A percentile compares a stretch with the other conserved stretches of the same genome.
Conservation (phyloP, 2,888 invertebrate species). For the Drosophila mulleri region DNA sequence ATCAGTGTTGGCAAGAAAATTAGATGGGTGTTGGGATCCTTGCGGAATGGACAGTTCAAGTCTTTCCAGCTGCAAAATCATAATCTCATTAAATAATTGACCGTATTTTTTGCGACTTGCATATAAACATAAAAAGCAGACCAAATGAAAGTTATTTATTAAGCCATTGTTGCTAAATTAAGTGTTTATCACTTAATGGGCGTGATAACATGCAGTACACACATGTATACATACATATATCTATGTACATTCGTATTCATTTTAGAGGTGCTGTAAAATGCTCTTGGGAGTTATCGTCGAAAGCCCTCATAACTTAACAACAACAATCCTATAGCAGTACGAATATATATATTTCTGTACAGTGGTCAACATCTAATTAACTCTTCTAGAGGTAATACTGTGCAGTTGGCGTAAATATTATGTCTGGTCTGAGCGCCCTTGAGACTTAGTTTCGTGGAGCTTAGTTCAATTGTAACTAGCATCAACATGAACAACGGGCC, state of each 20-base stretch:
- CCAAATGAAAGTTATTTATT: slow-evolving; percentile 24
- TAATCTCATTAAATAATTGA: not conserved
- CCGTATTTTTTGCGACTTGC: slow-evolving; percentile 7
- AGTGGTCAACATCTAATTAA: not conserved
- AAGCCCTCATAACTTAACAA: not conserved
- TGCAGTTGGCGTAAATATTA: not conserved
- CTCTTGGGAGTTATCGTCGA: not conserved
- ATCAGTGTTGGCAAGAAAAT: slow-evolving; percentile 93
- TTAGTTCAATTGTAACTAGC: not conserved
- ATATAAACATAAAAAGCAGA: slow-evolving; percentile 36
- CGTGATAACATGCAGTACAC: not conserved
- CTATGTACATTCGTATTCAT: not conserved
- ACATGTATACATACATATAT: not conserved
- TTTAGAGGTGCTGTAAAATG: slow-evolving; percentile 5
- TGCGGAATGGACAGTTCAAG: slow-evolving; percentile 92
- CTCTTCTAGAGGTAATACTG: not conserved
- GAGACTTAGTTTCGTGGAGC: not conserved
- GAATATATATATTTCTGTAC: not conserved
- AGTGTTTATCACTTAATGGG: slow-evolving; percentile 47
- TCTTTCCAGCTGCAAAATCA: slow-evolving; percentile 92
- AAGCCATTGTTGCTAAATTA: slow-evolving; percentile 5
- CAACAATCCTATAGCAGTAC: not conserved
- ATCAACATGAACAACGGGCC: not conserved
- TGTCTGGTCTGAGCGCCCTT: not conserved
- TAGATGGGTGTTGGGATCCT: slow-evolving; percentile 89